Conservation (phyloP, 2,888 invertebrate genomes). For the Deilephila porcellus region DNA sequence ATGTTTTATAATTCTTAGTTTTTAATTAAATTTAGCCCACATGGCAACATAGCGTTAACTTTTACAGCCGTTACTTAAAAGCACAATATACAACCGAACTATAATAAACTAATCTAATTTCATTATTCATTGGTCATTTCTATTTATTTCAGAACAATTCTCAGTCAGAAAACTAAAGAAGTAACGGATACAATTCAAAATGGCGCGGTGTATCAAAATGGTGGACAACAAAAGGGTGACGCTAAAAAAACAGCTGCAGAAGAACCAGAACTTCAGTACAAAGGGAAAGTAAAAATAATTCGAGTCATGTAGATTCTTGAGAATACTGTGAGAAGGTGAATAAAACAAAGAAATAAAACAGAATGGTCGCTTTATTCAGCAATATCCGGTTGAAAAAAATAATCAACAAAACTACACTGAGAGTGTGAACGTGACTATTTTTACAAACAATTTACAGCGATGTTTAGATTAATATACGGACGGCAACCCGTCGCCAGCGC, state of each 20-base stretch:
- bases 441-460: slow-evolving; percentile 83
- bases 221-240: neutral
- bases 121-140: neutral
- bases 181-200: neutral
- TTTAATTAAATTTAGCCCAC: neutral
- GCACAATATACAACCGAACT: neutral
- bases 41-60: neutral
- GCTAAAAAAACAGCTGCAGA: neutral
- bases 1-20: neutral
- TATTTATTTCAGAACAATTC: neutral
- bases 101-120: neutral
- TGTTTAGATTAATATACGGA: slow-evolving; percentile 53
- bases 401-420: slow-evolving; percentile 82
- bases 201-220: neutral
- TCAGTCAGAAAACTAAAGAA: neutral
- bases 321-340: slow-evolving; percentile 40
- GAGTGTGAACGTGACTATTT: slow-evolving; percentile 82
- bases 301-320: neutral
- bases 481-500: neutral
- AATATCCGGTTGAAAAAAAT: slow-evolving; percentile 81
- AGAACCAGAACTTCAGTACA: neutral
- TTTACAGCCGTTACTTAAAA: neutral
- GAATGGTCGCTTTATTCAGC: slow-evolving; percentile 83
- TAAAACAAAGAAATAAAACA: slow-evolving; percentile 75
- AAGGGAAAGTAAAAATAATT: neutral